phyloP scores from a whole-genome alignment of 2,113 vertebrate genomes.

The Nicator chloris region DNA sequence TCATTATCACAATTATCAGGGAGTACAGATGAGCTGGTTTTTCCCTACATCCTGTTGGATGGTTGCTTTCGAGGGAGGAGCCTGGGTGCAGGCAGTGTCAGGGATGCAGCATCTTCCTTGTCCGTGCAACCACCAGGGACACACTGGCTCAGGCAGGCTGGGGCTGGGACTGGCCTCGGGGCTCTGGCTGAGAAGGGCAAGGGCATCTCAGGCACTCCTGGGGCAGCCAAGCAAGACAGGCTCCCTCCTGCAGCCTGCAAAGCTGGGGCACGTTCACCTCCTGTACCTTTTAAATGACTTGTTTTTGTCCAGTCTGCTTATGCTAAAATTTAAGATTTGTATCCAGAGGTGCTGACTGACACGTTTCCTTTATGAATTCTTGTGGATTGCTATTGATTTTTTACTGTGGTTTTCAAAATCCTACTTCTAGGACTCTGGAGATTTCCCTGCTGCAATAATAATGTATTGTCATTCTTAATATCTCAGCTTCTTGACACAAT shows the following conservation, averaged over 20 bases:
- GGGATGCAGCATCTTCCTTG: neutral
- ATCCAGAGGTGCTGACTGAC: conserved; percentile 71
- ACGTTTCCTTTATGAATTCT: conserved; percentile 79
- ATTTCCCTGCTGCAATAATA: conserved; percentile 78
- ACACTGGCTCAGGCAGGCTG: neutral
- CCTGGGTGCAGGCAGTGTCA: neutral
- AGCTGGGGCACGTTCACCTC: neutral
- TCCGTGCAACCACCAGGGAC: neutral
- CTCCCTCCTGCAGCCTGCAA: neutral
- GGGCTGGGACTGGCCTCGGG: neutral
- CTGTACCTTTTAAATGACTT: conserved; percentile 22
- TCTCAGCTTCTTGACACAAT: conserved; percentile 78
- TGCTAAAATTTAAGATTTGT: conserved; percentile 60
- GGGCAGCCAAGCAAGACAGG: neutral
- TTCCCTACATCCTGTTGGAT: neutral
- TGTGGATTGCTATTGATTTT: conserved; percentile 86
- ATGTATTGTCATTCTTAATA: conserved; percentile 87
- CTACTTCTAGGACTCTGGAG: conserved; percentile 74
- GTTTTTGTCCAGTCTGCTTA: conserved; percentile 60
- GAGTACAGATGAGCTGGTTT: neutral
- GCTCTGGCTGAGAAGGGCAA: neutral
- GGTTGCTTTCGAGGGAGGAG: neutral
- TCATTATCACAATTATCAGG: neutral
- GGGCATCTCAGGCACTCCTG: neutral
- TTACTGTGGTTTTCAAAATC: conserved; percentile 78